phyloP scores from a whole-genome alignment of 2,113 vertebrate species.

The Bombycilla garrulus region DNA sequence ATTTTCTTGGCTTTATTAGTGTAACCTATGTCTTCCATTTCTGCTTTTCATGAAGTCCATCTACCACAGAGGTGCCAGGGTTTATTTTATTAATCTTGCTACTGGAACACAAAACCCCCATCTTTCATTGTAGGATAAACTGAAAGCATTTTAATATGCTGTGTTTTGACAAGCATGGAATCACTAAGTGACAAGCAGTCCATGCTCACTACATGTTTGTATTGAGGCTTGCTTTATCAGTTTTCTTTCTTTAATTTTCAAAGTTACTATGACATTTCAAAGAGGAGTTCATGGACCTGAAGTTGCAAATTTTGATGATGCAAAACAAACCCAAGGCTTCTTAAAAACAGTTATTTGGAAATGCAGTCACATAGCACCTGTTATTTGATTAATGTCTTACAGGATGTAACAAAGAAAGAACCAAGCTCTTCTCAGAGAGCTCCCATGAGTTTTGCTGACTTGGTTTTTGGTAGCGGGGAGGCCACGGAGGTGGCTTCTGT shows the following conservation, averaged over 20 bases:
- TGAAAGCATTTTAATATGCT: neutral
- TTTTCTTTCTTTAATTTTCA: neutral
- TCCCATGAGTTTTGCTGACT: neutral
- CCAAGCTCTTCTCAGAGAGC: neutral
- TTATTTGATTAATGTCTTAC: neutral
- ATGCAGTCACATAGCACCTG: neutral
- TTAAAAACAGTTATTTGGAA: neutral
- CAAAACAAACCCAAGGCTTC: neutral
- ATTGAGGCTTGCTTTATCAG: neutral
- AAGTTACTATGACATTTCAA: neutral
- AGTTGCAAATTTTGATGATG: neutral
- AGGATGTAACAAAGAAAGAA: neutral
- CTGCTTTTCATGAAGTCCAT: neutral
- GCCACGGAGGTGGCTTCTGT: neutral
- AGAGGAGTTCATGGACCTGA: neutral
- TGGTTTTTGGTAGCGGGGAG: neutral
- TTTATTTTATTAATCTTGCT: neutral
- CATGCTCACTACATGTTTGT: accelerated
- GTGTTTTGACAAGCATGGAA: neutral
- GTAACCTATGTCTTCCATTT: neutral
- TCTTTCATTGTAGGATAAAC: neutral
- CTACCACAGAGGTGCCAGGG: neutral
- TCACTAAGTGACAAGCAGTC: neutral
- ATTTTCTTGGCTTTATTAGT: neutral
- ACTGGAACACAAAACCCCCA: neutral